Evolutionary conservation across 2,888 invertebrate species (phyloP).

Genomic region (Melanostoma mellinum): DNA sequence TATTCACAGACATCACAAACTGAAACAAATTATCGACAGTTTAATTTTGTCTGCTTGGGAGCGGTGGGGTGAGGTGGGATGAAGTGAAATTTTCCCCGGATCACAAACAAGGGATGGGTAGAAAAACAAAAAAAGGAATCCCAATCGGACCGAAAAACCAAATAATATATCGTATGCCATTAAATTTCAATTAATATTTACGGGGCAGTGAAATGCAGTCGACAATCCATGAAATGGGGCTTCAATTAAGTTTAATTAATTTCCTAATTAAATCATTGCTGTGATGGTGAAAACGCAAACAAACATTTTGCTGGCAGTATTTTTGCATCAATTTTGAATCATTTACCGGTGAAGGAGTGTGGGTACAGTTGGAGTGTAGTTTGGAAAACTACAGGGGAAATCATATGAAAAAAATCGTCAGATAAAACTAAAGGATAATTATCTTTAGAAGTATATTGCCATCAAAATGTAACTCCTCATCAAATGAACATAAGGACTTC

Average conservation of each 20-base stretch:
- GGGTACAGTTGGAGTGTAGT: no score
- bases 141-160: not conserved
- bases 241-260: slow-evolving; percentile 55
- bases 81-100: not conserved
- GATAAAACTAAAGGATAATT: no score
- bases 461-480: no score
- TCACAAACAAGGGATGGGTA: not conserved
- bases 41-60: not conserved
- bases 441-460: no score
- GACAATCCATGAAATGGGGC: slow-evolving; percentile 44
- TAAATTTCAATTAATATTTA: slow-evolving; percentile 54
- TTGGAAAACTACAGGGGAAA: no score
- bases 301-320: slow-evolving; percentile 13
- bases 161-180: slow-evolving; percentile 20
- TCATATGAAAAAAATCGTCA: no score
- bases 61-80: not conserved
- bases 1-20: slow-evolving; percentile 22
- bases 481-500: no score
- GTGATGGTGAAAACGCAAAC: slow-evolving; percentile 29
- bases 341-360: no score
- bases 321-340: slow-evolving; percentile 1
- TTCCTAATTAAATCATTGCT: slow-evolving; percentile 60
- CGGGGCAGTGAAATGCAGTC: slow-evolving; percentile 28
- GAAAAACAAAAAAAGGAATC: not conserved
- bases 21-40: slow-evolving; percentile 8